Evolutionary conservation across 2,113 vertebrate genomes (phyloP).

Genomic region (Odocoileus virginianus): DNA sequence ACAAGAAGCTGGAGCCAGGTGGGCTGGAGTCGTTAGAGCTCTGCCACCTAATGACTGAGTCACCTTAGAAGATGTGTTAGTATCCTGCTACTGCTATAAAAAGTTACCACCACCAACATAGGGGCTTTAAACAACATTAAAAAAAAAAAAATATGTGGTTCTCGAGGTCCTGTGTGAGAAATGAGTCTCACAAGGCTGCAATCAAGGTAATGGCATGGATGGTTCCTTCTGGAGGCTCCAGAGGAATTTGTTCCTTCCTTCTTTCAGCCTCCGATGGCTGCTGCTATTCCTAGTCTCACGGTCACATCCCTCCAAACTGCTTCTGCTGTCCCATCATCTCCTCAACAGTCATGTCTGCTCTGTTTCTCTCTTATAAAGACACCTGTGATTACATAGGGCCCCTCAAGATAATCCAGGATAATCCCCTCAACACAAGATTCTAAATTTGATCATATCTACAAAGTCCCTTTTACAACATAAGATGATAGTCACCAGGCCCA

Average conservation of each 20-base stretch:
- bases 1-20: neutral
- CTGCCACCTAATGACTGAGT: neutral
- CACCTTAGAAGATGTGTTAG: neutral
- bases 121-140: neutral
- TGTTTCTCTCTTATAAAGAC: neutral
- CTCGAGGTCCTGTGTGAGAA: neutral
- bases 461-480: neutral
- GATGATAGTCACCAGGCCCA: neutral
- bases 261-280: neutral
- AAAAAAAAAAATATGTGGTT: neutral
- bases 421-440: neutral
- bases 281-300: too few relatives aligned
- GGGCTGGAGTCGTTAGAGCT: neutral
- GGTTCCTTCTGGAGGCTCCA: neutral
- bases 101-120: neutral
- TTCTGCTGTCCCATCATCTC: neutral
- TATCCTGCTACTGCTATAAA: neutral
- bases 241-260: too few relatives aligned
- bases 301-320: neutral
- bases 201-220: neutral
- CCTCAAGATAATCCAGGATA: neutral
- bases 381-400: neutral
- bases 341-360: neutral
- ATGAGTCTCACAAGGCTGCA: neutral
- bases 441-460: neutral